Evolutionary conservation across 1,140 invertebrate genomes (phyloP).

Genomic region (Battus philenor): DNA sequence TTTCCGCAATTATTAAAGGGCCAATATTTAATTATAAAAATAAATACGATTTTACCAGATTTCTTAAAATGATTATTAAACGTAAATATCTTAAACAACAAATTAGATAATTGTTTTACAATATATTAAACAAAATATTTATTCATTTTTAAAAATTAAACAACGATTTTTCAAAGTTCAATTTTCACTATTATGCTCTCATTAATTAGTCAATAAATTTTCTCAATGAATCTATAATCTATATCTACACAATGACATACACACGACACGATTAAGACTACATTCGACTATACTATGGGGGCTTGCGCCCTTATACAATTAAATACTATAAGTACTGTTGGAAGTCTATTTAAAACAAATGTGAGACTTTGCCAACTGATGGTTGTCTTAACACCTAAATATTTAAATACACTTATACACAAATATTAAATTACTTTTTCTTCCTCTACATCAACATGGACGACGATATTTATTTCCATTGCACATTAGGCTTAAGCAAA

Average conservation of each 20-base stretch:
- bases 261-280: not conserved
- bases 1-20: conserved; percentile 7
- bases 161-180: no score
- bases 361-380: conserved; percentile 24
- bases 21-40: conserved; percentile 9
- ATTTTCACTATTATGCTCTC: no score
- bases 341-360: conserved; percentile 38
- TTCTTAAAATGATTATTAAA: no score
- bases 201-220: no score
- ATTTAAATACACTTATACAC: not conserved
- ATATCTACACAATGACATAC: not conserved
- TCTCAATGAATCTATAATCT: no score
- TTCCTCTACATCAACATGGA: conserved; percentile 43
- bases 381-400: not conserved
- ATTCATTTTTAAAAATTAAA: no score
- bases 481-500: conserved; percentile 51
- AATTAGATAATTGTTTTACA: no score
- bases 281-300: not conserved
- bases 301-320: not conserved
- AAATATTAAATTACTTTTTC: conserved; percentile 4
- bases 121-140: no score
- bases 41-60: no score
- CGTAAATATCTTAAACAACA: no score
- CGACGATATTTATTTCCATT: conserved; percentile 38
- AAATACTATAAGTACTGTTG: conserved; percentile 1